Evolutionary conservation across 2,888 invertebrate genomes (phyloP), one percentile per base, ranked within the genome.

Genomic region (Diaphora mendica): DNA sequence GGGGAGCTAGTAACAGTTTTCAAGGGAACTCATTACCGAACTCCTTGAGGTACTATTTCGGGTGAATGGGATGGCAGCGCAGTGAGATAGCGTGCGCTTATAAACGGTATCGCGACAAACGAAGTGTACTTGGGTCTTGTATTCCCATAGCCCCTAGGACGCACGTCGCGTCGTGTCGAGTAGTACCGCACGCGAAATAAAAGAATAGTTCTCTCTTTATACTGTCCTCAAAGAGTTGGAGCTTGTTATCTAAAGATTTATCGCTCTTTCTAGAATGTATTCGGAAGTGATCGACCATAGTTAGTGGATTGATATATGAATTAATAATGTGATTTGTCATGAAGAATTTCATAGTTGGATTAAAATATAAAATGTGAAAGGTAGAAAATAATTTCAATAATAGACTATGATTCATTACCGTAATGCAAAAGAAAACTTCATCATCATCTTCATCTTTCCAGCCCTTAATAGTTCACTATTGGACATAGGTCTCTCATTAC

Each of bases 31-130:
- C 95, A 94, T 95, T 94, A 95, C 92, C 90, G 83, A 94, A 94
- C 93, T 93, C 94, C 94, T 94, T 91, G 92, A 94, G 93, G 93
- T 93, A 94, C 93, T 93, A 94, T 95, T 95, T 95, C 89, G 93
- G 94, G 87, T 94, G 94, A 95, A 95, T 94, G 91, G 94, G 87
- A 88, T 82, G 89, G 88, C 89, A 90, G 88, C 86, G 88, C 85
- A 86, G 84, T 78, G 89, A 94, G 93, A 94, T 94, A 94, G 93
- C 90, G 90, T 85, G 86, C 89, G 91, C 93, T 94, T 93, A 93
- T 93, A 93, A 93, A 91, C 91, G 93, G 93, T 94, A 95, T 94
- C 94, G 91, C 91, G 88, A 90, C 94, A 94, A 95, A 95, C 92
- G 91, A 94, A 94, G 95, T 94, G 90, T 88, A 81, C 89, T 85